Evolutionary conservation across 1,140 invertebrate species (phyloP).

Genomic region (Drosophila santomea): DNA sequence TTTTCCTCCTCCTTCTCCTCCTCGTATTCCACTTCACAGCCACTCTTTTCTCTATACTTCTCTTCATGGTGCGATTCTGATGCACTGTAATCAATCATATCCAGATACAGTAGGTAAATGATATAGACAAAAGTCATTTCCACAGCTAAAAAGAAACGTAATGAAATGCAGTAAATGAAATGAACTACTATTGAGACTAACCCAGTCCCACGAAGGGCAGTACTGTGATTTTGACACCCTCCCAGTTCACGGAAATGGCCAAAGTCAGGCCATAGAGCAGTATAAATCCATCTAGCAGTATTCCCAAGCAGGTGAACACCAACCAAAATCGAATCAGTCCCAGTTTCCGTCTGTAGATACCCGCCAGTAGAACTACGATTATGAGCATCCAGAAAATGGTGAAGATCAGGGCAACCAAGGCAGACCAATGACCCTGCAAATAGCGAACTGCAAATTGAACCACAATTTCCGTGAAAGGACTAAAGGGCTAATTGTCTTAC

Average conservation of each 20-base stretch:
- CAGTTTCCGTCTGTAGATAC: constrained; percentile 40
- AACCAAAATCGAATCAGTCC: constrained; percentile 57
- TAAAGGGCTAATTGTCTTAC: constrained; percentile 34
- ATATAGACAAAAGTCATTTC: constrained; percentile 76
- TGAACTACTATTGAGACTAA: not conserved
- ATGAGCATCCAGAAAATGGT: constrained; percentile 53
- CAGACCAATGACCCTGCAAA: constrained; percentile 44
- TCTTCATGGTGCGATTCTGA: not conserved
- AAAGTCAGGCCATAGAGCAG: constrained; percentile 60
- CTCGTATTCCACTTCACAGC: constrained; percentile 1
- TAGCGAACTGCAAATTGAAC: not conserved
- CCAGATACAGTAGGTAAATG: constrained; percentile 60
- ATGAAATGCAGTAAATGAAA: too few relatives aligned
- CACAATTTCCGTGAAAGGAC: not conserved
- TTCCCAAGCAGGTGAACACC: constrained; percentile 64
- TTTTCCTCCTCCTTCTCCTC: constrained; percentile 16
- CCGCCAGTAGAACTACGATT: constrained; percentile 39
- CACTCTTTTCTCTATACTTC: not conserved
- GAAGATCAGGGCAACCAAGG: constrained; percentile 54
- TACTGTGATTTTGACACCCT: constrained; percentile 60
- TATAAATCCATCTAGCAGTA: constrained; percentile 54
- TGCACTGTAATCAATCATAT: constrained; percentile 10
- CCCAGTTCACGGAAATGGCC: constrained; percentile 60
- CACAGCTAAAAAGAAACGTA: constrained; percentile 30
- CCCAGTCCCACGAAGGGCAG: constrained; percentile 63